A percentile compares a stretch with the other conserved stretches of the same genome.
These are phyloP conservation scores for Anneissia japonica DNA, from an alignment of 35 echinoderm and acorn worm genomes.

Conservation along the genomic window DNA sequence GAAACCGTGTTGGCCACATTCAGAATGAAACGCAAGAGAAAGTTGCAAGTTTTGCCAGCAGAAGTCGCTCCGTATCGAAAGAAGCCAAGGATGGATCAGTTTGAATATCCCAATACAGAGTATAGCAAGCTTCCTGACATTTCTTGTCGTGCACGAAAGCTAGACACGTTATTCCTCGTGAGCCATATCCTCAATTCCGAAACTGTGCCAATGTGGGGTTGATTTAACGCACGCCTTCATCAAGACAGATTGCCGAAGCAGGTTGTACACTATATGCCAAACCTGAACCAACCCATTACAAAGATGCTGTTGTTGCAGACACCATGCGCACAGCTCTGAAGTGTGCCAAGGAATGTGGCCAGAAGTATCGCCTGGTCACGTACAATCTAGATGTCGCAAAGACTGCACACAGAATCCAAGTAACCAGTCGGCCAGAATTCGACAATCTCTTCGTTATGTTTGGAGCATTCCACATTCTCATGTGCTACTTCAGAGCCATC, in stretches of 20 bases:
- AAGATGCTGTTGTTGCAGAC: conserved; percentile 10
- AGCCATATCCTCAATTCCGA: neutral
- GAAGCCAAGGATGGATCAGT: too few relatives aligned
- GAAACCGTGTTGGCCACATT: too few relatives aligned
- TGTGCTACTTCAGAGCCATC: conserved; percentile 4
- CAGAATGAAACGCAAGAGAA: too few relatives aligned
- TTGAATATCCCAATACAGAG: too few relatives aligned
- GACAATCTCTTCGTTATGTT: conserved; percentile 33
- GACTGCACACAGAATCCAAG: conserved; percentile 24
- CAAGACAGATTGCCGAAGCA: conserved; percentile 15
- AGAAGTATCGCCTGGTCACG: neutral
- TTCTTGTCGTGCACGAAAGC: too few relatives aligned
- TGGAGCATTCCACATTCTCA: conserved; percentile 23
- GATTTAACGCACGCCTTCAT: neutral
- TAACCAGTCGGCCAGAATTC: neutral
- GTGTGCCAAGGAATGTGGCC: conserved; percentile 22
- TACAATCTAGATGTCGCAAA: conserved; percentile 32
- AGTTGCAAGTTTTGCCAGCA: too few relatives aligned
- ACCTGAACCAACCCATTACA: neutral
- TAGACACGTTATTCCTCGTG: too few relatives aligned
- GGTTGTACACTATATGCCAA: conserved; percentile 7
- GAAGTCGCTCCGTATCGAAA: too few relatives aligned
- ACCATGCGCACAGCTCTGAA: neutral
- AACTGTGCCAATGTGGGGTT: conserved; percentile 22
- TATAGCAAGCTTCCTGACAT: too few relatives aligned